A percentile compares a stretch with the other conserved stretches of the same genome.
These are phyloP conservation scores for Lithobius niger DNA, from an alignment of 1,140 invertebrate genomes.

Conservation along the genomic window DNA sequence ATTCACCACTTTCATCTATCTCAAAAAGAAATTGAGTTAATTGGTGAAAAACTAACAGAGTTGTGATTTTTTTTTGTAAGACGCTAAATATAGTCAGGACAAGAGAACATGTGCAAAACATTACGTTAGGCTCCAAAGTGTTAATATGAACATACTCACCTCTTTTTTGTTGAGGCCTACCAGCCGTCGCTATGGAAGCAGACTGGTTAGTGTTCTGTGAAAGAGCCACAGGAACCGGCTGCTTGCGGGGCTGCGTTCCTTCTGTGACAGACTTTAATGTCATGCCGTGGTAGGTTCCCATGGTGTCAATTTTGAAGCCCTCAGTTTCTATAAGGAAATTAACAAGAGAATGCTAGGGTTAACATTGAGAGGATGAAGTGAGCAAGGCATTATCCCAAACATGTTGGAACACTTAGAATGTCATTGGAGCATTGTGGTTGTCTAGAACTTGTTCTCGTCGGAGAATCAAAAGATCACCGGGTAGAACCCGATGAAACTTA, in stretches of 20 bases:
- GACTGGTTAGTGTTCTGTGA: conserved; percentile 18
- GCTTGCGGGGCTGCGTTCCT: conserved; percentile 52
- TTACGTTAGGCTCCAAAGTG: too few relatives aligned
- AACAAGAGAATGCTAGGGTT: background rate
- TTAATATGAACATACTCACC: too few relatives aligned
- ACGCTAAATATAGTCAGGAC: too few relatives aligned
- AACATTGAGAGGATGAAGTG: background rate
- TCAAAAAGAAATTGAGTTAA: too few relatives aligned
- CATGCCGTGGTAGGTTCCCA: conserved; percentile 95
- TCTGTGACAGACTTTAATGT: conserved; percentile 94
- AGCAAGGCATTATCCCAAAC: background rate
- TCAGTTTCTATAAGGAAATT: conserved; percentile 59
- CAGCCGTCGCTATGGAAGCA: conserved; percentile 12
- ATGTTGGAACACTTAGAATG: background rate
- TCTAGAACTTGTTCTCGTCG: too few relatives aligned
- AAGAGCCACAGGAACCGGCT: conserved; percentile 22
- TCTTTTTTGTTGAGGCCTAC: conserved; percentile 31
- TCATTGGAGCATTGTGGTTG: too few relatives aligned
- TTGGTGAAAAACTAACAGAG: too few relatives aligned
- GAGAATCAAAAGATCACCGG: too few relatives aligned
- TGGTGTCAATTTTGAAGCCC: conserved; percentile 95
- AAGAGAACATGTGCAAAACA: too few relatives aligned
- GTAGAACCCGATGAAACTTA: too few relatives aligned
- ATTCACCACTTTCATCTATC: too few relatives aligned
- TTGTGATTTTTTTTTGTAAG: too few relatives aligned